A percentile compares a stretch with the other conserved stretches of the same genome.
These are phyloP conservation scores for Pyrrhia umbra DNA, from an alignment of 2,888 invertebrate genomes.

Conservation along the genomic window DNA sequence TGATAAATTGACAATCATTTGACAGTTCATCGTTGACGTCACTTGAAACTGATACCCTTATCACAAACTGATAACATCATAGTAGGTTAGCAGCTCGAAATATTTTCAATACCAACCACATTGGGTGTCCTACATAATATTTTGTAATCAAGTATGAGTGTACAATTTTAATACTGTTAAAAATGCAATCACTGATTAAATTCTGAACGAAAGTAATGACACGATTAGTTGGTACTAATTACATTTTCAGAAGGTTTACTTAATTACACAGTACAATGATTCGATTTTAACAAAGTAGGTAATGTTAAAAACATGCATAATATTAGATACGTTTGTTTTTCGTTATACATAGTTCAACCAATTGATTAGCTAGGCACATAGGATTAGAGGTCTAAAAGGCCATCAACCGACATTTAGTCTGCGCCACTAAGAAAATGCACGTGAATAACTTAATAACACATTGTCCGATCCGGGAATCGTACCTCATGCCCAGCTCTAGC, in stretches of 20 bases:
- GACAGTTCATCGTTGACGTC: constrained; percentile 23
- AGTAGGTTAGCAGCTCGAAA: constrained; percentile 15
- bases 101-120: constrained; percentile 15
- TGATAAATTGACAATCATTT: neutral
- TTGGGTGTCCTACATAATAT: constrained; percentile 21
- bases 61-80: constrained; percentile 11
- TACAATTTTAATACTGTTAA: neutral
- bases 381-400: too few relatives aligned
- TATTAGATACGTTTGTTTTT: too few relatives aligned
- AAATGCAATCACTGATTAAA: constrained; percentile 10
- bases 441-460: too few relatives aligned
- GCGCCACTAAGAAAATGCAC: too few relatives aligned
- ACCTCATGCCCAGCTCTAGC: too few relatives aligned
- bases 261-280: neutral
- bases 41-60: neutral
- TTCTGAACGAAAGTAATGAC: neutral
- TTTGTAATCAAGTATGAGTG: constrained; percentile 25
- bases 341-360: too few relatives aligned
- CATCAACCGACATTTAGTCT: too few relatives aligned
- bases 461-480: too few relatives aligned
- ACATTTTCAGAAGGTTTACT: neutral
- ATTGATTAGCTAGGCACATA: too few relatives aligned
- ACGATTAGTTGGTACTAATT: neutral
- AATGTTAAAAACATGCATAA: too few relatives aligned
- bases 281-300: neutral